phyloP scores from a whole-genome alignment of 2,888 invertebrate species.

The Ormyrus rosae region DNA sequence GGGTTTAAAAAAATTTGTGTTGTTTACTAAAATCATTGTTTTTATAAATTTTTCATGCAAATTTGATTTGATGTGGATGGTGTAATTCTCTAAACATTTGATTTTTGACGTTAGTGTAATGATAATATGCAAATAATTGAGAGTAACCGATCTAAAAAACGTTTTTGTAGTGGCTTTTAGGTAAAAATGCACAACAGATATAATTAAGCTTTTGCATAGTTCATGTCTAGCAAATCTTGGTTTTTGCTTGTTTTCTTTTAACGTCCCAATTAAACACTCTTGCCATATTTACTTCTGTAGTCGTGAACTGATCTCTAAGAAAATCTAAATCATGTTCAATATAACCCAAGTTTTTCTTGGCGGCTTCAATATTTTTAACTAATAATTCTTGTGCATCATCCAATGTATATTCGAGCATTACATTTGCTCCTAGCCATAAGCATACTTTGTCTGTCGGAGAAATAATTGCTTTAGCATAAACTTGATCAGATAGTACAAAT shows the following conservation, averaged over 20 bases:
- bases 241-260: conserved; percentile 86
- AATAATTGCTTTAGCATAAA: conserved; percentile 87
- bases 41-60: too few species aligned
- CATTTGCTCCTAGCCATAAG: conserved; percentile 92
- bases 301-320: conserved; percentile 97
- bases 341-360: conserved; percentile 88
- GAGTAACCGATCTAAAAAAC: too few species aligned
- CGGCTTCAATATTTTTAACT: conserved; percentile 88
- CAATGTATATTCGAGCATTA: conserved; percentile 96
- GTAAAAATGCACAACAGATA: background rate
- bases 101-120: too few species aligned
- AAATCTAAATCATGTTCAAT: conserved; percentile 96
- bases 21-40: too few species aligned
- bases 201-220: conserved; percentile 23
- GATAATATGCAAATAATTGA: too few species aligned
- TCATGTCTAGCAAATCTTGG: conserved; percentile 17
- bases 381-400: conserved; percentile 92
- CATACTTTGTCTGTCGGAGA: conserved; percentile 93
- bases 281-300: conserved; percentile 99
- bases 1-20: too few species aligned
- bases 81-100: too few species aligned
- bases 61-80: too few species aligned
- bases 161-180: too few species aligned
- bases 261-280: conserved; percentile 99
- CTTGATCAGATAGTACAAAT: conserved; percentile 95